phyloP scores from a whole-genome alignment of 2,888 invertebrate genomes.

The Leptopilina syphax region DNA sequence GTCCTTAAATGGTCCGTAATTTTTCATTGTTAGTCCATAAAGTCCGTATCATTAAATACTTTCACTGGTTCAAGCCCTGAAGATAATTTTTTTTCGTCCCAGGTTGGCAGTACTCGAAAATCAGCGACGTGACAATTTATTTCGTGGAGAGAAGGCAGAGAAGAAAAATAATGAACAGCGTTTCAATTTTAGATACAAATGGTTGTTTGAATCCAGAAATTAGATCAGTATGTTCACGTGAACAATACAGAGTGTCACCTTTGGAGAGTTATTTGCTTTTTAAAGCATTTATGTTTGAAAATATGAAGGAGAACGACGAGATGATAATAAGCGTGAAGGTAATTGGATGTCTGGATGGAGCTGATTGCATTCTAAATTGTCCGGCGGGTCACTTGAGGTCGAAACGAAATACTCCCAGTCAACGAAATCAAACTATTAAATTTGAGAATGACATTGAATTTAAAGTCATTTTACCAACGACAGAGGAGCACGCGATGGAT shows the following conservation, averaged over 20 bases:
- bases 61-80: no score
- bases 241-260: slow-evolving; percentile 68
- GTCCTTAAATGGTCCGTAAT: no score
- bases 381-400: slow-evolving; percentile 60
- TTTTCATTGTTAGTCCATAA: no score
- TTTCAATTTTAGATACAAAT: slow-evolving; percentile 66
- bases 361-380: slow-evolving; percentile 76
- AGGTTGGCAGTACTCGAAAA: slow-evolving; percentile 79
- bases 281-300: slow-evolving; percentile 81
- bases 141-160: slow-evolving; percentile 61
- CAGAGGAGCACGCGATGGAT: not conserved
- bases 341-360: slow-evolving; percentile 78
- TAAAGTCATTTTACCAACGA: slow-evolving; percentile 55
- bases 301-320: slow-evolving; percentile 80
- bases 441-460: slow-evolving; percentile 67
- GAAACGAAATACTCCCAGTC: slow-evolving; percentile 52
- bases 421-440: slow-evolving; percentile 61
- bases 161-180: slow-evolving; percentile 64
- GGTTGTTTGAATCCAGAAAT: slow-evolving; percentile 67
- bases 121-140: slow-evolving; percentile 78
- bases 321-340: slow-evolving; percentile 79
- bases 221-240: slow-evolving; percentile 63
- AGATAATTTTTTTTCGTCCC: slow-evolving; percentile 5
- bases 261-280: slow-evolving; percentile 72
- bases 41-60: no score